Conservation (phyloP, 2,888 invertebrate species). For the Lutraria lutraria region DNA sequence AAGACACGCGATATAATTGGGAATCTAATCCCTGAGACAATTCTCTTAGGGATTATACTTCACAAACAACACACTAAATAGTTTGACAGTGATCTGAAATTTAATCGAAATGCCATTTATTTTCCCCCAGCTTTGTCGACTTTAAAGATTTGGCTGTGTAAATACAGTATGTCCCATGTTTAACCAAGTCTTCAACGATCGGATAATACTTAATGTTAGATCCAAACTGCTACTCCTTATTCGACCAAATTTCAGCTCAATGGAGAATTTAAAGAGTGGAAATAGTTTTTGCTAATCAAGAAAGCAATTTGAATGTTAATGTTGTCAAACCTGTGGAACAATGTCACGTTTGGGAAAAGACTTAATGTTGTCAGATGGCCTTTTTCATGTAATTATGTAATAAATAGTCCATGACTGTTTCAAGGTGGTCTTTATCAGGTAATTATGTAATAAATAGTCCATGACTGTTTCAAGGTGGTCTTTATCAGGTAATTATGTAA, state of each 20-base stretch:
- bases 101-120: constrained; percentile 22
- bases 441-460: too few relatives aligned
- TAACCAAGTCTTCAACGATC: background rate
- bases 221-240: background rate
- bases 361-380: too few relatives aligned
- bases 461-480: too few relatives aligned
- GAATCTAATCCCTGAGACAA: background rate
- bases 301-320: background rate
- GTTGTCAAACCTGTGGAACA: too few relatives aligned
- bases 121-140: constrained; percentile 1
- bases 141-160: constrained; percentile 3
- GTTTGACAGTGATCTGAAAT: constrained; percentile 25
- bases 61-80: background rate
- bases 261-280: background rate
- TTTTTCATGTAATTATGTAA: too few relatives aligned
- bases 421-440: too few relatives aligned
- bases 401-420: too few relatives aligned
- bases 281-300: background rate
- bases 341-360: too few relatives aligned
- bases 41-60: background rate
- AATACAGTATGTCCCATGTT: constrained; percentile 1
- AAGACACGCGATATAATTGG: background rate
- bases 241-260: background rate
- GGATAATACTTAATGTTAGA: background rate
- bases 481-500: too few relatives aligned